These are phyloP conservation scores for Calyptommatus sinebrachiatus DNA, from an alignment of 2,113 vertebrate genomes.

Conservation along the genomic window DNA sequence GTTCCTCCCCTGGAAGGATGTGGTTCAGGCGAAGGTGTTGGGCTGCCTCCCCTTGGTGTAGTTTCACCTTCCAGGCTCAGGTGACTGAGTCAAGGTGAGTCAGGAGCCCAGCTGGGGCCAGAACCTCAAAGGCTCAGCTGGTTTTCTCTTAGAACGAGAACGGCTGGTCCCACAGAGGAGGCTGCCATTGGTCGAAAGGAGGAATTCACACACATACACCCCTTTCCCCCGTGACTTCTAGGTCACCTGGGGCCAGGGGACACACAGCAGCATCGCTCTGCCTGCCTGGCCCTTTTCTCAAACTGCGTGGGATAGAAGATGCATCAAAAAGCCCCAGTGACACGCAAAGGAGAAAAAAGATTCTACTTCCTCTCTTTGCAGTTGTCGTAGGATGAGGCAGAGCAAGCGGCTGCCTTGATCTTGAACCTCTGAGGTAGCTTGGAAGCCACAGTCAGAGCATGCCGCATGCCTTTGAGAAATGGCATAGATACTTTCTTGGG, in stretches of 20 bases:
- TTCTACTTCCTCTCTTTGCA: not conserved
- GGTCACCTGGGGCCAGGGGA: not conserved
- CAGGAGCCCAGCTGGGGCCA: constrained; percentile 11
- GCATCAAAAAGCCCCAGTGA: not conserved
- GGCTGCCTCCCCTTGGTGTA: not conserved
- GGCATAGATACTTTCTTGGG: too few relatives aligned
- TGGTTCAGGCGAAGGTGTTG: not conserved
- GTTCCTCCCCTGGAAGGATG: not conserved
- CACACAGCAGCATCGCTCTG: too few relatives aligned
- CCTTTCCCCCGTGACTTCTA: not conserved
- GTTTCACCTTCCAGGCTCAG: not conserved
- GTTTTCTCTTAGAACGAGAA: constrained; percentile 18
- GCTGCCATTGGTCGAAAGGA: constrained; percentile 1
- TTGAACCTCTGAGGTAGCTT: not conserved
- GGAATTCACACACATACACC: not conserved
- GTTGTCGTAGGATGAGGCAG: not conserved
- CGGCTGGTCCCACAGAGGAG: not conserved
- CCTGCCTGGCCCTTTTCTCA: not conserved
- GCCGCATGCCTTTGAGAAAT: not conserved
- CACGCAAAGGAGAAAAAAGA: not conserved
- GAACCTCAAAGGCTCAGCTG: constrained; percentile 12
- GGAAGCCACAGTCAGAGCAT: not conserved
- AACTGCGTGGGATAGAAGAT: not conserved
- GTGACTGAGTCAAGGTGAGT: constrained; percentile 9
- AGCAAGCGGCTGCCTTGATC: not conserved